Evolutionary conservation across 2,888 invertebrate species (phyloP).

Genomic region (Orthosia incerta): DNA sequence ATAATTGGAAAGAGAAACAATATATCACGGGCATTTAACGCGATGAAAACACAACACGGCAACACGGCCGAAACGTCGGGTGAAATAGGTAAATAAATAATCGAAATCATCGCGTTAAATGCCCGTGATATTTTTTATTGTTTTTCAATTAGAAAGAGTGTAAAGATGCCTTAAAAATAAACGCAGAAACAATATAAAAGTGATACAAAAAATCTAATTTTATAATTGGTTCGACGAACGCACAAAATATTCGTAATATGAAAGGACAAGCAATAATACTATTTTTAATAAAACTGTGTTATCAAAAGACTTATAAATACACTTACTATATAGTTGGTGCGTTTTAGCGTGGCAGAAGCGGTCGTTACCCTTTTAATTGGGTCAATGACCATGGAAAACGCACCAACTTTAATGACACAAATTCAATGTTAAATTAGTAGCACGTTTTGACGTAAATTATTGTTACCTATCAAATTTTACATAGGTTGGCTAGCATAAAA

Average conservation of each 20-base stretch:
- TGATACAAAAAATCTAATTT: constrained; percentile 16
- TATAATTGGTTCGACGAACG: neutral
- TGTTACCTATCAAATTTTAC: neutral
- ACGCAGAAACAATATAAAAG: neutral
- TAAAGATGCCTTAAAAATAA: constrained; percentile 7
- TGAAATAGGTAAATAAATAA: no score
- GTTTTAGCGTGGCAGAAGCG: neutral
- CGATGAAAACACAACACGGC: no score
- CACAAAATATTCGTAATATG: constrained; percentile 21
- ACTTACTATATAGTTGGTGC: neutral
- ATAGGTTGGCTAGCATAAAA: neutral
- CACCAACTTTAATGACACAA: neutral
- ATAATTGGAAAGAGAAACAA: neutral
- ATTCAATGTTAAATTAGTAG: neutral
- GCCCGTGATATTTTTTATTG: no score
- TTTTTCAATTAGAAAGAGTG: neutral
- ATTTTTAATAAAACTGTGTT: neutral
- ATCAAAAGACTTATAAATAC: neutral
- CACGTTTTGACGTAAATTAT: neutral
- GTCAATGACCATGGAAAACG: constrained; percentile 1
- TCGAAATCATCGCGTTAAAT: no score
- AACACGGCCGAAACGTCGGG: no score
- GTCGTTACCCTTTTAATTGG: neutral
- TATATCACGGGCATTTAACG: no score
- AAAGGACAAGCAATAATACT: neutral